Conservation (phyloP, 2,113 vertebrate species). For the Marmota monax region DNA sequence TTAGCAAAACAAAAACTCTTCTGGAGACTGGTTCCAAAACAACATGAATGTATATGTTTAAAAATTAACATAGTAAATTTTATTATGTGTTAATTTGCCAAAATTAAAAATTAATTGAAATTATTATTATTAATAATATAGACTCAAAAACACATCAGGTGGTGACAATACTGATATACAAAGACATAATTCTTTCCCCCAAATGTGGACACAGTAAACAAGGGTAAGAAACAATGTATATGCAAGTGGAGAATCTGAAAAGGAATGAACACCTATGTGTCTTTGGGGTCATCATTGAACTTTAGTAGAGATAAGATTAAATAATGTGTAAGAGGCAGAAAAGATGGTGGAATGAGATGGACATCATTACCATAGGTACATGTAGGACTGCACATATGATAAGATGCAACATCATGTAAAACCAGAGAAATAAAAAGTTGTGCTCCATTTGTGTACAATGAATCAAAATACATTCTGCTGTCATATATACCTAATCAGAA, state of each 20-base stretch:
- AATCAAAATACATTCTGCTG: too few relatives aligned
- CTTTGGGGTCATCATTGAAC: not conserved
- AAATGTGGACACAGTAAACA: not conserved
- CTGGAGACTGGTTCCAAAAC: not conserved
- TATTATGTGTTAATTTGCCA: not conserved
- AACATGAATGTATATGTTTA: not conserved
- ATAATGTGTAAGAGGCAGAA: not conserved
- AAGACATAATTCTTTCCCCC: not conserved
- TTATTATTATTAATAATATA: not conserved
- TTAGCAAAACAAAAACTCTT: not conserved
- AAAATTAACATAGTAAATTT: not conserved
- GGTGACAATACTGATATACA: not conserved
- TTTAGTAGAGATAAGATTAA: not conserved
- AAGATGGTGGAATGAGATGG: too few relatives aligned
- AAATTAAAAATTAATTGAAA: not conserved
- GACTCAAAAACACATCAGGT: not conserved
- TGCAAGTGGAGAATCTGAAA: not conserved
- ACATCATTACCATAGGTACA: too few relatives aligned
- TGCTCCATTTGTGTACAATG: too few relatives aligned
- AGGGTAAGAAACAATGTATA: not conserved
- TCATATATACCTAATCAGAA: too few relatives aligned
- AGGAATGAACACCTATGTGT: not conserved
- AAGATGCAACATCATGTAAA: too few relatives aligned
- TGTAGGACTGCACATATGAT: too few relatives aligned
- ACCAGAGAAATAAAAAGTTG: too few relatives aligned